Evolutionary conservation across 2,888 invertebrate genomes (phyloP).

Genomic region (Urechis unicinctus): DNA sequence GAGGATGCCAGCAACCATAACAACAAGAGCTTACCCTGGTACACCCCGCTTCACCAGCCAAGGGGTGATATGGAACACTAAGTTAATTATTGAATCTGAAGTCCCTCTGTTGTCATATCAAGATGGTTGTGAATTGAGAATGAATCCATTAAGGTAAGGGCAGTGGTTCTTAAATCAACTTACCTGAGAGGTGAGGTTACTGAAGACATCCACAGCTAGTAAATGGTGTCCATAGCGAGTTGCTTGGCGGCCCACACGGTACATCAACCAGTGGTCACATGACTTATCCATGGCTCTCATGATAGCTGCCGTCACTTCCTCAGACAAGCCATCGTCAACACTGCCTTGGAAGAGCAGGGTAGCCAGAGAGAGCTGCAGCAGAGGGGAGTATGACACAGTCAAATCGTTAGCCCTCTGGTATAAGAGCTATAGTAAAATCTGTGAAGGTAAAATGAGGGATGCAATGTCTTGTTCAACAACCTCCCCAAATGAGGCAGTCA

Average conservation of each 20-base stretch:
- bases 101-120: not conserved
- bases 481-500: not conserved
- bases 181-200: slow-evolving; percentile 57
- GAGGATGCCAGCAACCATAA: no score
- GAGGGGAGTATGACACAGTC: not conserved
- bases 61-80: no score
- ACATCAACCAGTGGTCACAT: slow-evolving; percentile 68
- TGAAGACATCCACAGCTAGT: slow-evolving; percentile 63
- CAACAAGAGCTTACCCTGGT: no score
- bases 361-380: slow-evolving; percentile 63
- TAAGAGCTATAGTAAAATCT: slow-evolving; percentile 3
- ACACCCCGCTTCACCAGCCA: no score
- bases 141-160: not conserved
- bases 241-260: slow-evolving; percentile 79
- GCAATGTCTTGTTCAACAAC: not conserved
- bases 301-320: not conserved
- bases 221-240: slow-evolving; percentile 73
- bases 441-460: not conserved
- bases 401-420: not conserved
- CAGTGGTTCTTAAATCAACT: slow-evolving; percentile 5
- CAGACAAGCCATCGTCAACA: slow-evolving; percentile 2
- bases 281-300: slow-evolving; percentile 1
- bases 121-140: not conserved
- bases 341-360: slow-evolving; percentile 73
- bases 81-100: no score